phyloP scores from a whole-genome alignment of 2,113 vertebrate species.

The Notarius lentiginosus region DNA sequence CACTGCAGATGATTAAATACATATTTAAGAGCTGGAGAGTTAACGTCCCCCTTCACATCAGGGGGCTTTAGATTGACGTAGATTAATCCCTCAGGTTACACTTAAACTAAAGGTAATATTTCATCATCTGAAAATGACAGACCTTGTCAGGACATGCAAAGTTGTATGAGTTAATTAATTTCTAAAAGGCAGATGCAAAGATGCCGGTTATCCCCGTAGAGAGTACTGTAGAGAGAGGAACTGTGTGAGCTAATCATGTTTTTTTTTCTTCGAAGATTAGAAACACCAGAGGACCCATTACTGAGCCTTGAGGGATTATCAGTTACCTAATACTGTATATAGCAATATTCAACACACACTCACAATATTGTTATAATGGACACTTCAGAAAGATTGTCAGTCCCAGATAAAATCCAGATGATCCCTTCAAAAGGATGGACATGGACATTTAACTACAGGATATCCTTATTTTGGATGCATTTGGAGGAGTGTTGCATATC shows the following conservation, averaged over 20 bases:
- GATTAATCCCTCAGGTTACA: neutral
- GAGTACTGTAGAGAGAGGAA: neutral
- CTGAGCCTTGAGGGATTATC: neutral
- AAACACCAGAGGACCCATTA: slow-evolving; percentile 10
- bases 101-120: neutral
- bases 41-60: neutral
- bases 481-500: neutral
- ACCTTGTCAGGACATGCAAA: neutral
- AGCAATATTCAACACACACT: neutral
- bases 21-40: neutral
- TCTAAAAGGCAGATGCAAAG: neutral
- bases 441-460: neutral
- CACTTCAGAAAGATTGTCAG: neutral
- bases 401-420: neutral
- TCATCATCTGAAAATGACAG: slow-evolving; percentile 12
- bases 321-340: neutral
- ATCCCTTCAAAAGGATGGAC: neutral
- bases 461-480: neutral
- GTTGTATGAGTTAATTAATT: slow-evolving; percentile 10
- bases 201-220: neutral
- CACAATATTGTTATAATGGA: neutral
- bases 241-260: neutral
- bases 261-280: neutral
- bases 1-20: neutral
- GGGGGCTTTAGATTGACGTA: slow-evolving; percentile 3